Percentiles rank a stretch among this genome's conserved stretches.
Conservation (phyloP, 1,140 invertebrate species). For the Akabosia matsudoensis region DNA sequence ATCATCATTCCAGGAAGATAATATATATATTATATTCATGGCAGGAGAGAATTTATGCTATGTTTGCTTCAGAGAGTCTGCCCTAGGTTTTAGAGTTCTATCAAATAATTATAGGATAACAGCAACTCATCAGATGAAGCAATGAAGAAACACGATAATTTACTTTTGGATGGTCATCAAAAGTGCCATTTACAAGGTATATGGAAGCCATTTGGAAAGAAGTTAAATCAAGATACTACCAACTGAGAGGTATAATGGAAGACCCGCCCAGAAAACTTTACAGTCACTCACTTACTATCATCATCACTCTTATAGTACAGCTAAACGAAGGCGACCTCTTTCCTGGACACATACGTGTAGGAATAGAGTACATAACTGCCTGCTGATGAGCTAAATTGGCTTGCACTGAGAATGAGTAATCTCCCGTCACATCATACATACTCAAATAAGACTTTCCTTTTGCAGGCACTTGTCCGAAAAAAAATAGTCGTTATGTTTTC, state of each 20-base stretch:
- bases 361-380: conserved; percentile 28
- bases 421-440: not conserved
- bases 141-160: conserved; percentile 13
- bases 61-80: not conserved
- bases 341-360: too few species aligned
- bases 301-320: too few species aligned
- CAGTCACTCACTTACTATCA: not conserved
- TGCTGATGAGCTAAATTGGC: conserved; percentile 16
- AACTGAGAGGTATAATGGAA: not conserved
- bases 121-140: not conserved
- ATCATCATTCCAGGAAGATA: not conserved
- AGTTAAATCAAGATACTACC: conserved; percentile 36
- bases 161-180: conserved; percentile 7
- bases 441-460: too few species aligned
- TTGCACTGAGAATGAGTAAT: conserved; percentile 28
- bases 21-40: not conserved
- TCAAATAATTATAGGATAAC: not conserved
- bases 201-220: conserved; percentile 28
- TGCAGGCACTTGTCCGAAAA: too few species aligned
- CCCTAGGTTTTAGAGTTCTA: too few species aligned
- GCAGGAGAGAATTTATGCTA: not conserved
- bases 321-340: too few species aligned
- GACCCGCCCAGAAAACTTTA: conserved; percentile 10
- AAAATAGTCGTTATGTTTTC: too few species aligned
- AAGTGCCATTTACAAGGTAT: conserved; percentile 18